Percentiles rank a stretch among this genome's conserved stretches.
Conservation (phyloP, 2,888 invertebrate species). For the Cataglyphis cursor region DNA sequence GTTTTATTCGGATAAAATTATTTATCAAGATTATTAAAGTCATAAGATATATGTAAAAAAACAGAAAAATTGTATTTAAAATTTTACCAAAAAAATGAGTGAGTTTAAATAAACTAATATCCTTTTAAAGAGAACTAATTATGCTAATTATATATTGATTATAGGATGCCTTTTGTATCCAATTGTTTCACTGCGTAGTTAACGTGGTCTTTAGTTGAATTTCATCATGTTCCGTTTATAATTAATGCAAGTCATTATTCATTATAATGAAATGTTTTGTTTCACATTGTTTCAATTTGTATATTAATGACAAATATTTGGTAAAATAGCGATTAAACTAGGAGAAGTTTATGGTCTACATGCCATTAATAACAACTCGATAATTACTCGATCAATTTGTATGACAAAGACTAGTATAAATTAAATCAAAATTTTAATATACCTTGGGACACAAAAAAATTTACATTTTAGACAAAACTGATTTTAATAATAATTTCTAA, state of each 20-base stretch:
- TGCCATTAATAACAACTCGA: background rate
- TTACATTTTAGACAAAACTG: background rate
- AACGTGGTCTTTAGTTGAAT: background rate
- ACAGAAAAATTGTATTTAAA: background rate
- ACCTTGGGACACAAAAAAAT: background rate
- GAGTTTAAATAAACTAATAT: background rate
- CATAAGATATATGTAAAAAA: background rate
- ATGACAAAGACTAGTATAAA: background rate
- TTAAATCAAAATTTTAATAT: background rate
- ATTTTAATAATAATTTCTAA: background rate
- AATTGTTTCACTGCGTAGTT: conserved; percentile 12
- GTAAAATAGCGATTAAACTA: background rate
- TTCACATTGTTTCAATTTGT: background rate
- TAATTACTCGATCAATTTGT: background rate
- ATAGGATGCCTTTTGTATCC: background rate
- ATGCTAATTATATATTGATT: background rate
- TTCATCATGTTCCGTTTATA: background rate
- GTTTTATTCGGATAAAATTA: background rate
- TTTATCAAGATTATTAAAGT: background rate
- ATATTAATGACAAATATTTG: background rate
- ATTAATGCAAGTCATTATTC: conserved; percentile 4
- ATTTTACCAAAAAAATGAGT: background rate
- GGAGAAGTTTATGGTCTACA: background rate
- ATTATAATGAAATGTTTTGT: conserved; percentile 13
- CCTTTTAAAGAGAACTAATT: background rate